Percentiles rank a stretch among this genome's conserved stretches.
phyloP scores from a whole-genome alignment of 2,888 invertebrate species.

The Erpobdella octoculata region DNA sequence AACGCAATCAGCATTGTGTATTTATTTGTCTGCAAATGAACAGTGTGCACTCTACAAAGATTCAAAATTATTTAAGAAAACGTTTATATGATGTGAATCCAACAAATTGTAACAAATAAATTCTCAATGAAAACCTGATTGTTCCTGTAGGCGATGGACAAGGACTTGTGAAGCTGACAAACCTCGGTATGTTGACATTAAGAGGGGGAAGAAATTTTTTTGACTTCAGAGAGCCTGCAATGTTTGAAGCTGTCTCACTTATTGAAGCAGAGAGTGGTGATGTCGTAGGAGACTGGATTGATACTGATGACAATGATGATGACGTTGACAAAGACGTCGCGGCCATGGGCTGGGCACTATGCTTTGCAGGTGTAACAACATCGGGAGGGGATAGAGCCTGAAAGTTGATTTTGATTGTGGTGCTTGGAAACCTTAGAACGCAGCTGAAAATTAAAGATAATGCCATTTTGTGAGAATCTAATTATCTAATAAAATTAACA shows the following conservation, averaged over 20 bases:
- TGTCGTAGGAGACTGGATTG: background rate
- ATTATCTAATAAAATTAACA: background rate
- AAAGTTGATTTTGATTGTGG: slow-evolving; percentile 86
- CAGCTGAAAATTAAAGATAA: slow-evolving; percentile 62
- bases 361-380: slow-evolving; percentile 48
- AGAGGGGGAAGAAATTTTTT: slow-evolving; percentile 56
- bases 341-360: slow-evolving; percentile 29
- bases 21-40: too few species aligned
- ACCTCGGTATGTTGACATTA: slow-evolving; percentile 76
- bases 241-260: background rate
- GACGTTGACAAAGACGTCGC: slow-evolving; percentile 28
- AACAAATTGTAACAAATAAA: too few species aligned
- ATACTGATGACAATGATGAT: background rate
- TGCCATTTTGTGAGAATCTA: too few species aligned
- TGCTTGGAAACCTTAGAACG: slow-evolving; percentile 89
- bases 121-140: slow-evolving; percentile 43
- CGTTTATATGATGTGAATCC: too few species aligned
- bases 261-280: background rate
- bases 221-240: slow-evolving; percentile 32
- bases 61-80: too few species aligned
- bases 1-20: too few species aligned
- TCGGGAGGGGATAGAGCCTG: slow-evolving; percentile 64
- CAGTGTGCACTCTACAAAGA: too few species aligned
- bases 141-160: slow-evolving; percentile 52
- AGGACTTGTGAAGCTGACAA: slow-evolving; percentile 58